Conservation (phyloP, 2,797 vertebrate genomes). For the Sebastes minor region DNA sequence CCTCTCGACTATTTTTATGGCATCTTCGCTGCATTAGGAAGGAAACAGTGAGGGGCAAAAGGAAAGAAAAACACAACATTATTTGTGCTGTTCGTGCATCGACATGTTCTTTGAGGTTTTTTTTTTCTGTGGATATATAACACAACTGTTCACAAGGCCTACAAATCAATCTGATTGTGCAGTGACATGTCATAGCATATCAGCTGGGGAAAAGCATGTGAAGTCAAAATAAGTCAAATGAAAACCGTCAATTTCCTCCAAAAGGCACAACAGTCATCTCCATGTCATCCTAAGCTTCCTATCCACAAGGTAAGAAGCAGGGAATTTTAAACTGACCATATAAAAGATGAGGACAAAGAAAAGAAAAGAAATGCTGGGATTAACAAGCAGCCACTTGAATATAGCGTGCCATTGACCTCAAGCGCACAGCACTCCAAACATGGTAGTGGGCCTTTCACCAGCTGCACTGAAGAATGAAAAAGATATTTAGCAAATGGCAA, state of each 20-base stretch:
- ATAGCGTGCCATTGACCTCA: conserved; percentile 20
- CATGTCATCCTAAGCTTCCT: background rate
- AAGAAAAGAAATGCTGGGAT: background rate
- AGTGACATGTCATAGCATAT: background rate
- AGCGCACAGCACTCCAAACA: conserved; percentile 35
- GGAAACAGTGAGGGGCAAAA: background rate
- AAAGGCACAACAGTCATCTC: background rate
- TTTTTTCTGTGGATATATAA: no score
- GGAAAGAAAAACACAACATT: background rate
- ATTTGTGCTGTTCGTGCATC: background rate
- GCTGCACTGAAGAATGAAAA: conserved; percentile 4
- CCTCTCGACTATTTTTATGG: conserved; percentile 1
- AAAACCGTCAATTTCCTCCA: background rate
- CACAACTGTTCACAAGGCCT: background rate
- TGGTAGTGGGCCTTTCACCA: conserved; percentile 22
- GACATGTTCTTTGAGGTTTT: background rate
- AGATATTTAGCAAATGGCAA: background rate
- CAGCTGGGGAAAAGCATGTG: background rate
- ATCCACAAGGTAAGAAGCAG: background rate
- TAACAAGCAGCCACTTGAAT: conserved; percentile 4
- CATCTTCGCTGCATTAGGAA: background rate
- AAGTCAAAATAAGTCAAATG: background rate
- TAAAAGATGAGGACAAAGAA: background rate
- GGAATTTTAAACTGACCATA: background rate
- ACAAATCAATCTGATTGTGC: background rate